Base-by-base conservation (phyloP, 2,797 vertebrate genomes). In the Hipposideros larvatus region DNA sequence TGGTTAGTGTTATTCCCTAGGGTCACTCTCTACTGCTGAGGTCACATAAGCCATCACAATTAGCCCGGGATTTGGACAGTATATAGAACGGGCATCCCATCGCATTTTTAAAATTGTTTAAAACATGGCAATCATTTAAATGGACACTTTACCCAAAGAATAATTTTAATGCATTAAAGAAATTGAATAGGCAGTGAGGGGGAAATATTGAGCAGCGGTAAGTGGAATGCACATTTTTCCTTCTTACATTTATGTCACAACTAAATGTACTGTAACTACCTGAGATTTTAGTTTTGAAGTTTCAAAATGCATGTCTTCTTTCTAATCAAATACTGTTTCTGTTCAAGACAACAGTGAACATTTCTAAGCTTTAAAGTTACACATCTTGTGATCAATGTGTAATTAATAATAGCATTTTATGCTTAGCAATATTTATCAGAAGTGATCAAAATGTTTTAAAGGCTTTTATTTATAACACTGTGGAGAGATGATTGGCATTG, bases 101-200 rank as follows among this genome's bases (percentile, higher is more conserved):
- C 43, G 37, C 74, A 96, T 93, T 96, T 82, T 85, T 43, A 51
- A 96, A 97, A 97, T 97, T 95, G 61, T 96, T 96, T 96, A 94
- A 96, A 93, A 88, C 63, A 95, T 9, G 90, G 91, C 77, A 97
- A 97, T 96, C 97, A 96, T 91, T 97, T 90, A 95, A 97, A 97
- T 95, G 95, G 90, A 73, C 65, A 83, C 70, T 96, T 95, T 91
- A 71, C 41, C 46, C 65, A 70, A 75, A 63, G 75, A 91, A 88
- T 87, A 96, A 97, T 95, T 92, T 96, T 80, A 94, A 95, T 95
- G 77, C 71, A 88, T 93, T 96, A 87, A 80, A 78, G 89, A 87
- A 88, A 70, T 46, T 82, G 46, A 92, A 75, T 63, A 86, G 53
- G 59, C 41, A 31, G 43, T 71, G 63, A 87, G 66, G 74, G 84